Conservation (phyloP, 1,140 invertebrate species). For the Scaptomyza hsui region DNA sequence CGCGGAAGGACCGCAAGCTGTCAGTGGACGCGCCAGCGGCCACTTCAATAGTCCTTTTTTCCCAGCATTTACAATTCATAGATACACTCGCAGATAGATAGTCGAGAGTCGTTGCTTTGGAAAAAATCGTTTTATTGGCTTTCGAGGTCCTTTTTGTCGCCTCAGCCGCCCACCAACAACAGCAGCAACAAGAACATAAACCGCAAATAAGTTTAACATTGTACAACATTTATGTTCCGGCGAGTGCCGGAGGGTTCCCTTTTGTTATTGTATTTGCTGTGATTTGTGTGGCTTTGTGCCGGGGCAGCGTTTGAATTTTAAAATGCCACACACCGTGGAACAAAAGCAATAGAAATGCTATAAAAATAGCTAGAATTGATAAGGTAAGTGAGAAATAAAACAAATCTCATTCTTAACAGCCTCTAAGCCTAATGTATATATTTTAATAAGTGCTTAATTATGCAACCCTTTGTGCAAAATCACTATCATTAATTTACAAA, state of each 20-base stretch:
- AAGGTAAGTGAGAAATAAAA: too few species aligned
- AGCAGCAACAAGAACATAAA: slow-evolving; percentile 66
- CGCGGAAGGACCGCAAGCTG: slow-evolving; percentile 66
- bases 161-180: slow-evolving; percentile 50
- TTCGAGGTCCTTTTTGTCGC: slow-evolving; percentile 78
- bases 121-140: slow-evolving; percentile 84
- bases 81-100: slow-evolving; percentile 52
- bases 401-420: too few species aligned
- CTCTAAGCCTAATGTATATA: too few species aligned
- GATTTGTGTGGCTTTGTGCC: slow-evolving; percentile 69
- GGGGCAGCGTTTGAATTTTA: slow-evolving; percentile 64
- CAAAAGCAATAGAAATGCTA: neutral
- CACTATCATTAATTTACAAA: too few species aligned
- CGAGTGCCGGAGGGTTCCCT: slow-evolving; percentile 53
- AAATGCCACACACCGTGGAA: slow-evolving; percentile 61
- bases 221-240: slow-evolving; percentile 47
- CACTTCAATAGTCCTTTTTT: slow-evolving; percentile 73
- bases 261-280: slow-evolving; percentile 78
- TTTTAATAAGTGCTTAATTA: too few species aligned
- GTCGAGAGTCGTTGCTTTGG: slow-evolving; percentile 7
- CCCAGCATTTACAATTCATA: slow-evolving; percentile 75
- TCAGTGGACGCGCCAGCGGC: slow-evolving; percentile 50
- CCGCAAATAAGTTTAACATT: slow-evolving; percentile 80
- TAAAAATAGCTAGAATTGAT: too few species aligned
- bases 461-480: too few species aligned